These are phyloP conservation scores for Eupithecia inturbata DNA, from an alignment of 2,888 invertebrate genomes.

Conservation along the genomic window DNA sequence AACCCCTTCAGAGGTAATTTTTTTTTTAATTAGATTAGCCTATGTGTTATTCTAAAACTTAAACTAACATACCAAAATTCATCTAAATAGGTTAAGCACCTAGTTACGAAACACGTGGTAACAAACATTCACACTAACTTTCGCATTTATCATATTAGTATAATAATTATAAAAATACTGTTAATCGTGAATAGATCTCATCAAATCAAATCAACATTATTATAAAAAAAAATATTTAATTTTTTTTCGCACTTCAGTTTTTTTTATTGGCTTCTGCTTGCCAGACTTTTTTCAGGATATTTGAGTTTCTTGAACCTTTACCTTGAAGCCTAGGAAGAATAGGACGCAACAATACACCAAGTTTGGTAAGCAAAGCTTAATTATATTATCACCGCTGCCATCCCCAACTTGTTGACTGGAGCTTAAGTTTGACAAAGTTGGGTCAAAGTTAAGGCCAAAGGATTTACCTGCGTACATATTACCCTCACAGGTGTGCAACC, in stretches of 20 bases:
- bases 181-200: too few species aligned
- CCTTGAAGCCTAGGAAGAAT: background rate
- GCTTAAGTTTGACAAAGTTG: constrained; percentile 49
- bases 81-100: too few species aligned
- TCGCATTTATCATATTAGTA: too few species aligned
- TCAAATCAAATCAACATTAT: too few species aligned
- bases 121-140: too few species aligned
- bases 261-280: background rate
- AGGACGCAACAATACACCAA: background rate
- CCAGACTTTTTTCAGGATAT: background rate
- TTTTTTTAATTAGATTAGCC: too few species aligned
- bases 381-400: constrained; percentile 18
- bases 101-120: too few species aligned
- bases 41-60: too few species aligned
- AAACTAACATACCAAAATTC: too few species aligned
- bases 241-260: background rate
- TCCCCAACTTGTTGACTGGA: constrained; percentile 50
- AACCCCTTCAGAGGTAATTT: too few species aligned
- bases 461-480: constrained; percentile 48
- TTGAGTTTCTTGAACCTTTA: background rate
- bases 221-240: too few species aligned
- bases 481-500: constrained; percentile 54
- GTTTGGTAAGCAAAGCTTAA: constrained; percentile 7
- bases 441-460: constrained; percentile 56
- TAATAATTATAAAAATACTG: too few species aligned